Percentiles rank a stretch among this genome's conserved stretches.
These are phyloP conservation scores for Tamias sibiricus DNA, from an alignment of 2,113 vertebrate genomes.

Conservation along the genomic window DNA sequence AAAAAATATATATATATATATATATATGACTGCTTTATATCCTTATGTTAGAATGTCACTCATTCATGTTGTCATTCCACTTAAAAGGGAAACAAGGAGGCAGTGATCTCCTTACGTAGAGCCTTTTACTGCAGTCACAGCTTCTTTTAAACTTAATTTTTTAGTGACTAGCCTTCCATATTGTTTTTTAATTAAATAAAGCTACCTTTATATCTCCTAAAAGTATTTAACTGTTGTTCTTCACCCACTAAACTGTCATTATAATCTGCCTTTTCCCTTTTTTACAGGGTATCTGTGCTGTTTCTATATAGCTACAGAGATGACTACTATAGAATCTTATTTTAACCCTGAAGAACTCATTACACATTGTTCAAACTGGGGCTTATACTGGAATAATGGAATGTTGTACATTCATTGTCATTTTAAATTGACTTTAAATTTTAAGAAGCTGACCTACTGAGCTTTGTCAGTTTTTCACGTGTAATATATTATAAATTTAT, in stretches of 20 bases:
- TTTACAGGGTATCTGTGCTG: conserved; percentile 92
- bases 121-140: neutral
- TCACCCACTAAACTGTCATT: neutral
- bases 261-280: conserved; percentile 39
- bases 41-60: neutral
- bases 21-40: too few species aligned
- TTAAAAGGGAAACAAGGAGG: neutral
- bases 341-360: conserved; percentile 85
- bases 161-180: neutral
- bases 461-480: conserved; percentile 71
- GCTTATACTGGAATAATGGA: conserved; percentile 1
- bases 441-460: conserved; percentile 56
- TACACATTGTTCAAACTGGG: conserved; percentile 12
- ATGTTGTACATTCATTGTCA: conserved; percentile 68
- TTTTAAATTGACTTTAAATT: conserved; percentile 64
- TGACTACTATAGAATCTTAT: conserved; percentile 95
- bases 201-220: conserved; percentile 20
- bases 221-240: neutral
- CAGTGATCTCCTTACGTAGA: neutral
- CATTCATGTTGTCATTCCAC: neutral
- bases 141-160: neutral
- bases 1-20: too few species aligned
- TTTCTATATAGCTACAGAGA: conserved; percentile 97
- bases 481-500: conserved; percentile 69
- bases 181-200: conserved; percentile 44